Evolutionary conservation across 2,113 vertebrate genomes (phyloP).

Genomic region (Sinocyclocheilus anophthalmus): DNA sequence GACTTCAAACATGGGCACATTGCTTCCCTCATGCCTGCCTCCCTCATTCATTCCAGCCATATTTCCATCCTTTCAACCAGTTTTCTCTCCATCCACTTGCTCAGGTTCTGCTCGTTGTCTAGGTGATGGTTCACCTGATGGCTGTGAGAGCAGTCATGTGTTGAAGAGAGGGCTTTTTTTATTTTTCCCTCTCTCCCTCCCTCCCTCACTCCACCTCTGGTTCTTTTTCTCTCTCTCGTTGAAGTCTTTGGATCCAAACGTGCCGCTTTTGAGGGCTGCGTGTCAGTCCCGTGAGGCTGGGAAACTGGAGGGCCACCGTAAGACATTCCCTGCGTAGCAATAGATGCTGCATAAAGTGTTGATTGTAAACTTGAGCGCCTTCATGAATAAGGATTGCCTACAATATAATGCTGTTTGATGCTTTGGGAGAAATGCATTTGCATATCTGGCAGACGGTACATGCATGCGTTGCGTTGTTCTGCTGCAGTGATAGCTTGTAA

Average conservation of each 20-base stretch:
- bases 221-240: background rate
- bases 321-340: background rate
- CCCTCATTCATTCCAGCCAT: slow-evolving; percentile 4
- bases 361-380: slow-evolving; percentile 16
- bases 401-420: background rate
- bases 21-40: slow-evolving; percentile 1
- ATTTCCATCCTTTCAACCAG: slow-evolving; percentile 7
- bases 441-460: slow-evolving; percentile 6
- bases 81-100: background rate
- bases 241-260: background rate
- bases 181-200: background rate
- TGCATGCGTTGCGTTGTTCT: background rate
- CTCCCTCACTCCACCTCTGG: too few species aligned
- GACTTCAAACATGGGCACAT: background rate
- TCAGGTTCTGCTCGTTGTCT: background rate
- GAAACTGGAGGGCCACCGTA: slow-evolving; percentile 1
- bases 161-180: slow-evolving; percentile 29
- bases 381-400: slow-evolving; percentile 25
- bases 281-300: background rate
- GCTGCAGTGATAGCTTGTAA: slow-evolving; percentile 17
- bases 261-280: slow-evolving; percentile 9
- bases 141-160: slow-evolving; percentile 26
- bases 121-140: slow-evolving; percentile 5
- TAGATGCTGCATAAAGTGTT: slow-evolving; percentile 18
- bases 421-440: slow-evolving; percentile 16